These are phyloP conservation scores for Chesias legatella DNA, from an alignment of 2,888 invertebrate genomes.

Conservation along the genomic window DNA sequence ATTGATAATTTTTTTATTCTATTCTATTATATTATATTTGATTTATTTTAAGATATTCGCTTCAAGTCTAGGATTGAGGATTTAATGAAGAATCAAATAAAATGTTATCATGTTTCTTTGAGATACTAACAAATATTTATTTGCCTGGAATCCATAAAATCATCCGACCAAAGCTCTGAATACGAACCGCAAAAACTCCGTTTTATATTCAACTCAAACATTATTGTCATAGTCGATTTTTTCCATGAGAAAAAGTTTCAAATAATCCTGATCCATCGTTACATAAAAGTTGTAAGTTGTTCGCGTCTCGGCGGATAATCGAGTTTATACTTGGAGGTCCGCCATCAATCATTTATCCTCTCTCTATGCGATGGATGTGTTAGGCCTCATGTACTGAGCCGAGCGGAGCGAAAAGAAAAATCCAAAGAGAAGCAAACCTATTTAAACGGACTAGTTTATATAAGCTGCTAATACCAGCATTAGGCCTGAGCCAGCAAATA, in stretches of 20 bases:
- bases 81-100: too few relatives aligned
- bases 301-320: constrained; percentile 79
- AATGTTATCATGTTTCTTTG: too few relatives aligned
- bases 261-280: constrained; percentile 80
- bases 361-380: constrained; percentile 28
- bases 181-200: constrained; percentile 17
- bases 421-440: too few relatives aligned
- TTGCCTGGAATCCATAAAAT: too few relatives aligned
- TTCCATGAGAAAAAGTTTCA: constrained; percentile 61
- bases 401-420: too few relatives aligned
- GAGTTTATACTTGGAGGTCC: constrained; percentile 78
- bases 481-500: too few relatives aligned
- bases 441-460: too few relatives aligned
- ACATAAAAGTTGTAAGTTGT: constrained; percentile 80
- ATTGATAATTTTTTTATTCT: too few relatives aligned
- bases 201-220: constrained; percentile 70
- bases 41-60: too few relatives aligned
- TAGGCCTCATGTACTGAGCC: constrained; percentile 23
- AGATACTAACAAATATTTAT: constrained; percentile 20
- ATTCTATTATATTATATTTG: too few relatives aligned
- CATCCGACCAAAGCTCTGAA: constrained; percentile 17
- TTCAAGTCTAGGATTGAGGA: too few relatives aligned
- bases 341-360: constrained; percentile 79
- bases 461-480: too few relatives aligned
- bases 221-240: constrained; percentile 76